A percentile compares a stretch with the other conserved stretches of the same genome.
phyloP scores from a whole-genome alignment of 2,888 invertebrate species.

The Oscheius sp. region DNA sequence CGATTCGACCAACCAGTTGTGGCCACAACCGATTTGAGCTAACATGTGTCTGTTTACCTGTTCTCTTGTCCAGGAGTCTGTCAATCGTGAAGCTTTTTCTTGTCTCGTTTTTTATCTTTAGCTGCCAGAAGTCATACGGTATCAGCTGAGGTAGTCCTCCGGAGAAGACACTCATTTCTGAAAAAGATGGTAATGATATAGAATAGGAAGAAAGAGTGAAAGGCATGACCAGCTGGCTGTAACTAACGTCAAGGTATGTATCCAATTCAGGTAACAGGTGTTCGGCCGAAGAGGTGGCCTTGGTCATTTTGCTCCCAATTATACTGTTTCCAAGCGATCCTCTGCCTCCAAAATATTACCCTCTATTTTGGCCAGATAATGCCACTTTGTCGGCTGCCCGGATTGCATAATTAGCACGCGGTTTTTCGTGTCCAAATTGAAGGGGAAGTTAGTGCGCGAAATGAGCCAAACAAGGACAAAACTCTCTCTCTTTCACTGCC shows the following conservation, averaged over 20 bases:
- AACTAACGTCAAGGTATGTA: not conserved
- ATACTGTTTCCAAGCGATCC: not conserved
- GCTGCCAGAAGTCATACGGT: no score
- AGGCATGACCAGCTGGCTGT: constrained; percentile 10
- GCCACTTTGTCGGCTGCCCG: constrained; percentile 15
- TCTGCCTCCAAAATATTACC: not conserved
- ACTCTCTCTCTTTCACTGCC: constrained; percentile 3
- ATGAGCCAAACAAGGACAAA: constrained; percentile 39
- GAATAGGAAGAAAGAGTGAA: not conserved
- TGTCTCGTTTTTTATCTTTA: no score
- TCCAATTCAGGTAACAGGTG: constrained; percentile 14
- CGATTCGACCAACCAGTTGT: no score
- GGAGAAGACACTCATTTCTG: no score
- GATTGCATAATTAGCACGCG: constrained; percentile 35
- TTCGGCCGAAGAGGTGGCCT: constrained; percentile 12
- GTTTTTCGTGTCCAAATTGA: constrained; percentile 32
- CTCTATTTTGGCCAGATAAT: constrained; percentile 1
- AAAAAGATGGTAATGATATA: no score
- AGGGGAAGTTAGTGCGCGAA: constrained; percentile 38
- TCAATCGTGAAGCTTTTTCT: no score
- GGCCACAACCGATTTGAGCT: no score
- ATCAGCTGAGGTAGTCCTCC: no score
- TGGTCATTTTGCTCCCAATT: constrained; percentile 28
- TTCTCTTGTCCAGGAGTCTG: no score
- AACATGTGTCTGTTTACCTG: no score